Evolutionary conservation across 2,113 vertebrate genomes (phyloP), one percentile per base, ranked within the genome.

Genomic region (Indri indri): DNA sequence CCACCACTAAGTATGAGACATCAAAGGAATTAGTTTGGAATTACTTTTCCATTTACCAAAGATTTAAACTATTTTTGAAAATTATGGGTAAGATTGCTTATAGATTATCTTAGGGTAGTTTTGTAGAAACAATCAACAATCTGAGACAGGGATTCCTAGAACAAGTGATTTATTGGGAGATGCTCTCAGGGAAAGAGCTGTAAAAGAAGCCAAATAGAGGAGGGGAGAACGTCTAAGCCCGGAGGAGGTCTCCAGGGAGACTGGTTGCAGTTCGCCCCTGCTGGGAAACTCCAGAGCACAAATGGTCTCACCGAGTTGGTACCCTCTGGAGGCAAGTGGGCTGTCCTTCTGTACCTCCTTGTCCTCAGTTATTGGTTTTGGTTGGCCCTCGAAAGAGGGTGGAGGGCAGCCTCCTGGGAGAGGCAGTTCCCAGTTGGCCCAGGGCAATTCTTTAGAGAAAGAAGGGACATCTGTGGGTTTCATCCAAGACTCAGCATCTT

Each of bases 1-100:
- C 76, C 81, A 95, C 82, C 61, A 59, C 89, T 98, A 83, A 94
- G 34, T 94, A 50, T 95, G 76, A 93, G 50, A 91, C 59, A 57
- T 87, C 66, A 97, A 85, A 96, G 37, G 57, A 97, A 95, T 96
- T 97, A 96, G 89, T 90, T 91, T 95, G 77, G 71, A 98, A 97
- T 76, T 90, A 90, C 42, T 81, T 94, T 37, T 97, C 50, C 71
- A 92, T 95, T 97, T 95, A 88, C 82, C 17, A 85, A 79, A 57
- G 42, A 91, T 90, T 94, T 80, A 95, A 88, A 83, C 34, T 87
- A 52, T 81, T 95, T 91, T 89, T 88, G 27, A 96, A 88, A 97
- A 90, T 93, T 80, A 80, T 91, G 57, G 57, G 14, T 89, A 80
- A 92, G 50, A 92, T 87, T 84, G 63, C 54, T 91, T 81, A 4